Evolutionary conservation across 53 echinoderm and acorn worm genomes (phyloP), one percentile per base, ranked within the genome.

Genomic region (Luidia sarsii): DNA sequence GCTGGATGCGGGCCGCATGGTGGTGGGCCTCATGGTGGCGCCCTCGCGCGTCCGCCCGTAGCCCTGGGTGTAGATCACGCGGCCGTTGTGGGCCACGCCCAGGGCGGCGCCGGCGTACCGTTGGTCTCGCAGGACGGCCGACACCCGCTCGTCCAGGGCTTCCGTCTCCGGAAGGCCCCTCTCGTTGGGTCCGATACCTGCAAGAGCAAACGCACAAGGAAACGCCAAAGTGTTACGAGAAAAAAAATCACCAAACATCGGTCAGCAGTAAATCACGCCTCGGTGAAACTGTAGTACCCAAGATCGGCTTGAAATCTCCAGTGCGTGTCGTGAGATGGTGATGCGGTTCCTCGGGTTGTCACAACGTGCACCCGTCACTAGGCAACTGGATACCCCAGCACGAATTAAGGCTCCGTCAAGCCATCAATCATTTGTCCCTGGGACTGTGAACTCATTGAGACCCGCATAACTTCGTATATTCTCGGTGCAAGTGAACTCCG

Each of bases 81-180:
- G 35, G 70, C 77, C 83, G 14, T 67, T 79, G 18, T 65, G 79
- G 7, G 89, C 87, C 27, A 94, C 81, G 32, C 94, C 99, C 33
- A 99, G 34, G 20, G 91, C 70, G 33, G 94, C 89, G 2, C 99
- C 99, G 2, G 87, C 55, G 64, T 99, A 99, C 56, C 87, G 93
- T 65, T 94, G 89, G 34, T 85, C 88, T 25, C 60, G 54, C n/a
- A 99, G 68, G 72, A 94, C 94, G 11, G 79, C 79, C n/a, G 89
- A 48, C 72, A 99, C 70, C 34, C 20, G 14, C 3, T 10, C 32
- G 64, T 92, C 93, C 15, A 92, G 62, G 22, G 14, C 56, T 13
- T 21, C 33, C 21, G 83, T 84, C 64, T 84, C 87, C 30, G 54
- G 32, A 39, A 55, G 82, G 39, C 65, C 56, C 49, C 43, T 48